phyloP scores from a whole-genome alignment of 2,113 vertebrate species.

The Aegotheles bennettii region DNA sequence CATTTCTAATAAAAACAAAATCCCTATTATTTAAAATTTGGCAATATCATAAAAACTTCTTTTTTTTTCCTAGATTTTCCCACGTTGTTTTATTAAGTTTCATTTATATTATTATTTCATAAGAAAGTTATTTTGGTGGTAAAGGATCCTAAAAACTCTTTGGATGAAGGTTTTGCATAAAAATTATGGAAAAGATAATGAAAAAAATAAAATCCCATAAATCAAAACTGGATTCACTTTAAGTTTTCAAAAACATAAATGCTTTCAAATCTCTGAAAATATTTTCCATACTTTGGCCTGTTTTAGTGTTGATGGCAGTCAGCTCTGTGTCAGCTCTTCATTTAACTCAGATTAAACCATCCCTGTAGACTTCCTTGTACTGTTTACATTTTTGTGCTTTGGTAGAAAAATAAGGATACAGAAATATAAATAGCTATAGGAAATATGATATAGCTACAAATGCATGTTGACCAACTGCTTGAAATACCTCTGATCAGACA shows the following conservation, averaged over 20 bases:
- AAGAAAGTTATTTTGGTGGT: neutral
- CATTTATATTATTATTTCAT: neutral
- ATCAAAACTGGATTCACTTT: neutral
- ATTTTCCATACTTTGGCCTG: neutral
- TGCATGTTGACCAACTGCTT: neutral
- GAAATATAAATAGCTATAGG: neutral
- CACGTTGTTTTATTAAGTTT: neutral
- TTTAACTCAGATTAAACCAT: neutral
- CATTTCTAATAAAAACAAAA: neutral
- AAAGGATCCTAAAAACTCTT: neutral
- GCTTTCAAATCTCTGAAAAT: neutral
- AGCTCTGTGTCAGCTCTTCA: neutral
- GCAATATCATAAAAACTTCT: neutral
- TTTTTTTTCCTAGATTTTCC: accelerated
- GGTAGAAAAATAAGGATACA: neutral
- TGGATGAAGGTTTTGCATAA: neutral
- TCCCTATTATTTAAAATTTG: neutral
- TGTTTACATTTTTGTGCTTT: neutral
- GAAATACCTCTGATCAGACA: neutral
- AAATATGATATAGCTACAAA: neutral
- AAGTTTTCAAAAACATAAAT: neutral
- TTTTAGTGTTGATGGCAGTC: neutral
- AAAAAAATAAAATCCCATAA: neutral
- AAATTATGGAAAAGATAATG: neutral
- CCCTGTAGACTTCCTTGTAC: neutral